Evolutionary conservation across 2,888 invertebrate genomes (phyloP), one percentile per base, ranked within the genome.

Genomic region (Dichetophora obliterata): DNA sequence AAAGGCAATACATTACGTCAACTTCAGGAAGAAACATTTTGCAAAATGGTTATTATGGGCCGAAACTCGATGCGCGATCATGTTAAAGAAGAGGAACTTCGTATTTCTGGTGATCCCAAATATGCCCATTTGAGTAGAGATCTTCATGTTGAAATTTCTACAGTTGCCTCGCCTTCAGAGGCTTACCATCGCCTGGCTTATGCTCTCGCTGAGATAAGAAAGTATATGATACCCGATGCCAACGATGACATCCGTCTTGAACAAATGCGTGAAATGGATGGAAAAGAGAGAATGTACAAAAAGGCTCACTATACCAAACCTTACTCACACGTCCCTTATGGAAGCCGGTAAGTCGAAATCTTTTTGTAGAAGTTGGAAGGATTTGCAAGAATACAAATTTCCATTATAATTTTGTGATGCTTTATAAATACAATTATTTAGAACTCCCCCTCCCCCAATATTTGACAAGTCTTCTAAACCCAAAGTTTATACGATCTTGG

Each of bases 11-110:
- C 97, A 0, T 89, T 98, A 85, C 97, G 97, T 87, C 92, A 96
- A 81, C 91, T 98, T 54, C 97, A 98, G 88, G 97, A 97, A 86
- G 96, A 97, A 88, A 97, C 97, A 0, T 96, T 96, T 93, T 96
- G 97, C 87, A 97, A 97, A 91, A 97, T 98, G 96, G 96, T 97
- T 3, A 96, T 98, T 5, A 91, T 98, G 73, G 98, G 98, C 0
- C 92, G 95, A 81, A 97, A 98, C 11, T 97, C 97, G 2, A 97
- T 98, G 96, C 94, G 96, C 85, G 97, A 98, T 87, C 93, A 96
- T 84, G 94, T 94, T 84, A 97, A 97, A 95, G 97, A 98, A 87
- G 96, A 97, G 88, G 97, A 97, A 86, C 91, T 96, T 4, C 91
- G 97, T 19, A 93, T 93, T 37, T 95, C 96, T 63, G 95, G 95